These are phyloP conservation scores for Psammodynastes pulverulentus DNA, from an alignment of 2,113 vertebrate genomes.

Conservation along the genomic window DNA sequence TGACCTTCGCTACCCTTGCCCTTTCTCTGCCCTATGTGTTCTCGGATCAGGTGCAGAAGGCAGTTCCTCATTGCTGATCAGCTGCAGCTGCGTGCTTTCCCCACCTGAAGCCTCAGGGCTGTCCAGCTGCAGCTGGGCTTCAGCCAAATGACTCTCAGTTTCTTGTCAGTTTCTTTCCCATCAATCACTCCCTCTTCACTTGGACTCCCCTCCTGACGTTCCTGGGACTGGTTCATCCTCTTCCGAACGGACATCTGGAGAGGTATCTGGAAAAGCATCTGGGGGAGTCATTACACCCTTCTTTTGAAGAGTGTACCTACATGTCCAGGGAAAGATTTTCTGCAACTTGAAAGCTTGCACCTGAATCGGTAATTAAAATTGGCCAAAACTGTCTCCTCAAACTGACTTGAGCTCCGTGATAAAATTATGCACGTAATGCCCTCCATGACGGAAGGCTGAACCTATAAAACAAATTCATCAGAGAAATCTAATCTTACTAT, in stretches of 20 bases:
- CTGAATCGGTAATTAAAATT: neutral
- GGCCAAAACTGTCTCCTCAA: neutral
- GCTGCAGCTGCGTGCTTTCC: neutral
- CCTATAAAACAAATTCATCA: conserved; percentile 38
- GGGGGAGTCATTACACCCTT: neutral
- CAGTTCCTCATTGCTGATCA: neutral
- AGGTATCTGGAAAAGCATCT: neutral
- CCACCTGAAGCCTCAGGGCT: neutral
- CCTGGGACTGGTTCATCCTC: neutral
- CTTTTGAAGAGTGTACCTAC: neutral
- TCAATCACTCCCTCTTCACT: neutral
- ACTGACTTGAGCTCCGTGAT: neutral
- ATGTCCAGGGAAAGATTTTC: neutral
- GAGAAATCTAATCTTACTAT: conserved; percentile 22
- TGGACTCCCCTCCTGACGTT: neutral
- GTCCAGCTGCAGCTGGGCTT: neutral
- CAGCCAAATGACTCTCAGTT: neutral
- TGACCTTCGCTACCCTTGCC: neutral
- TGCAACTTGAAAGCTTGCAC: neutral
- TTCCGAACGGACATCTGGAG: neutral
- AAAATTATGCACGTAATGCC: conserved; percentile 2
- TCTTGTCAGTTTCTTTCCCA: neutral
- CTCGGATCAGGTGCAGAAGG: neutral
- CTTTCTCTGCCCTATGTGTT: neutral
- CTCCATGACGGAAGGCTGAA: neutral